Evolutionary conservation across 1,140 invertebrate genomes (phyloP).

Genomic region (Pentalonia nigronervosa): DNA sequence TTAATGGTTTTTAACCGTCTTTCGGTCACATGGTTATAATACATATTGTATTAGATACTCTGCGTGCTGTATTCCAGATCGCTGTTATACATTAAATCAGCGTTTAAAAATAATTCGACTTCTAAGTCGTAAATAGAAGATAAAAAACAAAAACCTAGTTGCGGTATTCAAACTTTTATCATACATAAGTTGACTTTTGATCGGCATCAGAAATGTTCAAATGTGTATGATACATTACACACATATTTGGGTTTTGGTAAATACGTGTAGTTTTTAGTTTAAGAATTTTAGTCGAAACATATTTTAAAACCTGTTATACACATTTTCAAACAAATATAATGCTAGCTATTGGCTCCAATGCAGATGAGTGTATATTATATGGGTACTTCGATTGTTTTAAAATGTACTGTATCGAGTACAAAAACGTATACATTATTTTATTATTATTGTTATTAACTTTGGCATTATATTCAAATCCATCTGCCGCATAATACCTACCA

Average conservation of each 20-base stretch:
- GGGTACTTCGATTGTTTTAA: neutral
- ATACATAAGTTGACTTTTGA: too few relatives aligned
- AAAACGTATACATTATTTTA: neutral
- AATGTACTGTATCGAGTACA: neutral
- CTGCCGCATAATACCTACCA: neutral
- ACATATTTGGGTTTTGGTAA: neutral
- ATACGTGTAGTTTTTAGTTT: neutral
- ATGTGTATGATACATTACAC: neutral
- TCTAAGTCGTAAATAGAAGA: neutral
- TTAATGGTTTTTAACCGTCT: neutral
- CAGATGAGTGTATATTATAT: too few relatives aligned
- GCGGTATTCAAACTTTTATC: too few relatives aligned
- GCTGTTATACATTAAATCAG: neutral
- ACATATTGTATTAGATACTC: too few relatives aligned
- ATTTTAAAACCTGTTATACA: neutral
- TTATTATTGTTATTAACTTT: neutral
- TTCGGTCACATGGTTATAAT: neutral
- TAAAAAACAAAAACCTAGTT: too few relatives aligned
- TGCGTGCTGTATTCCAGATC: neutral
- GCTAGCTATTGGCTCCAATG: neutral
- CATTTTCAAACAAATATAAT: neutral
- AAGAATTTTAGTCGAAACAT: neutral
- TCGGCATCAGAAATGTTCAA: neutral
- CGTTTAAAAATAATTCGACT: neutral
- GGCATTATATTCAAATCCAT: neutral